Evolutionary conservation across 1,140 invertebrate species (phyloP).

Genomic region (Leptinotarsa lineolata): DNA sequence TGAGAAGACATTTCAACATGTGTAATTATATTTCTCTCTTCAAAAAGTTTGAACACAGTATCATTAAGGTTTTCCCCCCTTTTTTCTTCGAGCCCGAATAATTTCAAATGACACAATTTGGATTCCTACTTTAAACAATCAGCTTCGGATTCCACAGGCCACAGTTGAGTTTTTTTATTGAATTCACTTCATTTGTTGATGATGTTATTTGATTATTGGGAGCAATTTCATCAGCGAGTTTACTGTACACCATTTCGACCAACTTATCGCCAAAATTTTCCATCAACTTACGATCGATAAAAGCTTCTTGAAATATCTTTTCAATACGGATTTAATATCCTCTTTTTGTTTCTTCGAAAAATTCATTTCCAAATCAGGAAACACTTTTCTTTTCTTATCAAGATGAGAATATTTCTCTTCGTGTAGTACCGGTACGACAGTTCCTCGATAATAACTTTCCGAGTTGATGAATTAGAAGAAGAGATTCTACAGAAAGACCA

Average conservation of each 20-base stretch:
- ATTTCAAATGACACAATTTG: slow-evolving; percentile 14
- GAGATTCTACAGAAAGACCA: too few species aligned
- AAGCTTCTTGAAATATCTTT: slow-evolving; percentile 4
- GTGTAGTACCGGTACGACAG: too few species aligned
- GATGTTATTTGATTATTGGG: slow-evolving; percentile 5
- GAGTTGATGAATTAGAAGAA: too few species aligned
- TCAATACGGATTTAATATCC: slow-evolving; percentile 15
- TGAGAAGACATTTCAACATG: slow-evolving; percentile 5
- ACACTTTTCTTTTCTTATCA: too few species aligned
- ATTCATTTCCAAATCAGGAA: slow-evolving; percentile 9
- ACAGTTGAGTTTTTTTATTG: slow-evolving; percentile 4
- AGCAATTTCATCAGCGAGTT: not conserved
- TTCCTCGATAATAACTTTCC: too few species aligned
- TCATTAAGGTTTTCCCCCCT: slow-evolving; percentile 8
- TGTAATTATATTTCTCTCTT: slow-evolving; percentile 4
- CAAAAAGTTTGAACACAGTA: too few species aligned
- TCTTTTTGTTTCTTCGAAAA: slow-evolving; percentile 15
- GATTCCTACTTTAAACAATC: slow-evolving; percentile 14
- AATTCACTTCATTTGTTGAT: slow-evolving; percentile 13
- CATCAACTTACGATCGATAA: slow-evolving; percentile 6
- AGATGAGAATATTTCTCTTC: too few species aligned
- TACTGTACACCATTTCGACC: slow-evolving; percentile 14
- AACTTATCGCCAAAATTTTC: slow-evolving; percentile 12
- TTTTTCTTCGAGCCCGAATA: slow-evolving; percentile 15
- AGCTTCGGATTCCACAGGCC: slow-evolving; percentile 7